These are phyloP conservation scores for Ciona savignyi DNA, from an alignment of 23 tunicate species.

Conservation along the genomic window DNA sequence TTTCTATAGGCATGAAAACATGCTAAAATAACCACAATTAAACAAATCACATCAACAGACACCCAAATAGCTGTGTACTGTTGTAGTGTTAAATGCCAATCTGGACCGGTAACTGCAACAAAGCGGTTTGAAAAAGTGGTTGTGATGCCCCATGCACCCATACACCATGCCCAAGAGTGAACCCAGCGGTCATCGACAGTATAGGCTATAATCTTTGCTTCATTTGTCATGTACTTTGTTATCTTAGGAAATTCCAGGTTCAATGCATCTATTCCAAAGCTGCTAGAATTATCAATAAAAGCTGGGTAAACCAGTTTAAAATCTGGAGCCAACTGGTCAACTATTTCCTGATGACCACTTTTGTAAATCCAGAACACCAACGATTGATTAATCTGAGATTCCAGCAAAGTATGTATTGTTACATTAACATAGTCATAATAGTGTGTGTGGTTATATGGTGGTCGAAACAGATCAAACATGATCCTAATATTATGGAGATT, in stretches of 20 bases:
- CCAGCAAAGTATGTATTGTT: constrained; percentile 17
- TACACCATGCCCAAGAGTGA: constrained; percentile 46
- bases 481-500: constrained; percentile 21
- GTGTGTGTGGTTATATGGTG: constrained; percentile 33
- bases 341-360: neutral
- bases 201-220: constrained; percentile 27
- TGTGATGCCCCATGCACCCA: constrained; percentile 49
- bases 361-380: constrained; percentile 54
- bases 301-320: constrained; percentile 19
- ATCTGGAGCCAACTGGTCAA: constrained; percentile 36
- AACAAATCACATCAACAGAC: constrained; percentile 1
- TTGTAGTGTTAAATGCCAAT: constrained; percentile 2
- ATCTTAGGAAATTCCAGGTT: constrained; percentile 23
- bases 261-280: constrained; percentile 15
- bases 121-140: constrained; percentile 9
- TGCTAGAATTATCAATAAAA: constrained; percentile 2
- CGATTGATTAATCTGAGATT: constrained; percentile 32
- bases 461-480: constrained; percentile 56
- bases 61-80: constrained; percentile 13
- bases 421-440: constrained; percentile 10
- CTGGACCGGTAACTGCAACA: neutral
- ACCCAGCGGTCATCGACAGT: constrained; percentile 19
- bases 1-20: neutral
- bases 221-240: constrained; percentile 20
- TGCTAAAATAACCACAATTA: neutral